Base-by-base conservation (phyloP, 2,113 vertebrate genomes). In the Ardeotis arabs region DNA sequence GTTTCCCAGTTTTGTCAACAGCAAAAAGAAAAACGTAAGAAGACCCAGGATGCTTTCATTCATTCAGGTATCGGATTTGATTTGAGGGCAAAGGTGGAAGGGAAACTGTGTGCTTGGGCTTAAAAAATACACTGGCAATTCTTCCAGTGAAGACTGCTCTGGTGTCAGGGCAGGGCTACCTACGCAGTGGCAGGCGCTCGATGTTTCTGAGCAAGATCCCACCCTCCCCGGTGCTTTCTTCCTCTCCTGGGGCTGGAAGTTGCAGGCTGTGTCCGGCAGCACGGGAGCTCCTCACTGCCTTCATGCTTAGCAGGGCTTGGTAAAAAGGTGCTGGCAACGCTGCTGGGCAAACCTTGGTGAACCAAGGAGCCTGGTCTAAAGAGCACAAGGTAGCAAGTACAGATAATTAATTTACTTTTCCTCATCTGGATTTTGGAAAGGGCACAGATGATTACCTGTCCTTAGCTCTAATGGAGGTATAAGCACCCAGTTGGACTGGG, bases 371-470 rank as follows among this genome's bases (percentile, higher is more conserved):
- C 70, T 56, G 19, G 70, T 80, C 70, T 66, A 66, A 59, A 79
- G n/a, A 85, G 70, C 49, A 76, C 67, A 68, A 58, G 55, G 63
- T 58, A 84, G 21, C 0, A 0, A 83, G 35, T 53, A 60, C 83
- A 86, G 75, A n/a, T 24, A 63, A 79, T 74, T 58, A 39, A 92
- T 68, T 75, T 82, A 97, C 95, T 76, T 82, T 76, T 87, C 84
- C 92, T 96, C 74, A 56, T 66, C 58, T 89, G 88, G 63, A 94
- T 90, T 84, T 33, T 8, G 9, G 84, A 76, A 73, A 58, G 62
- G 58, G 45, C 44, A 82, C 87, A 70, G 62, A 58, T 35, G 39
- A 68, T 28, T 73, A 75, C 33, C 49, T 41, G 6, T 76, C 58
- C 64, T 73, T 81, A 39, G 63, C 27, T 87, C 47, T 84, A 68